Evolutionary conservation across 2,113 vertebrate genomes (phyloP).

Genomic region (Uria aalge): DNA sequence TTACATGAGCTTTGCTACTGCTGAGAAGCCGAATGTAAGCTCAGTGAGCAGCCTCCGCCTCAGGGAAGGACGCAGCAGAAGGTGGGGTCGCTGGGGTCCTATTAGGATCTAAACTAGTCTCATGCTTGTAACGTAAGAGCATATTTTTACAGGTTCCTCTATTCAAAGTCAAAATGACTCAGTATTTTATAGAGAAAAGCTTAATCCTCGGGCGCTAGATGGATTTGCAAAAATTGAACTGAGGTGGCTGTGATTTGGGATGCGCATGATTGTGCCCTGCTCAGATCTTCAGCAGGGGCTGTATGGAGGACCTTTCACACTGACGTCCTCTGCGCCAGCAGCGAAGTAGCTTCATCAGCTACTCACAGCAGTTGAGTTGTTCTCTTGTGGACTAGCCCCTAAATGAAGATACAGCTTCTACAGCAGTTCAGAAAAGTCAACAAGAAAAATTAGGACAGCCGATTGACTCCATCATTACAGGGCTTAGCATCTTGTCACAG

Average conservation of each 20-base stretch:
- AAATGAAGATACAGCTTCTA: background rate
- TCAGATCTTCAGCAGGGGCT: background rate
- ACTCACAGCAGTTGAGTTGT: background rate
- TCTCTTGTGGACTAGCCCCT: background rate
- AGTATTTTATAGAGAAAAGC: background rate
- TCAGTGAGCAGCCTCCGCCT: background rate
- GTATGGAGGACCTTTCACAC: background rate
- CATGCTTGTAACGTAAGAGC: background rate
- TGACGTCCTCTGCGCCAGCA: background rate
- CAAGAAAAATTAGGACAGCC: background rate
- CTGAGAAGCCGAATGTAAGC: background rate
- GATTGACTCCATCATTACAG: background rate
- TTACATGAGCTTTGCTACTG: background rate
- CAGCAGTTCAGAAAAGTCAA: background rate
- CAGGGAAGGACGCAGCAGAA: background rate
- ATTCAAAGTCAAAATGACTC: background rate
- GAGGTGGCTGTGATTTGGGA: background rate
- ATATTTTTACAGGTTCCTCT: background rate
- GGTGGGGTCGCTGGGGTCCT: background rate
- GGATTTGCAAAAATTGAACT: background rate
- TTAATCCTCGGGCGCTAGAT: accelerated
- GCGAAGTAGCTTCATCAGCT: background rate
- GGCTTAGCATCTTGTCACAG: background rate
- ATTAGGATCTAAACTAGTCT: background rate
- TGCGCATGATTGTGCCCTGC: background rate